Conservation (phyloP, 2,113 vertebrate genomes). For the Rafetus swinhoei region DNA sequence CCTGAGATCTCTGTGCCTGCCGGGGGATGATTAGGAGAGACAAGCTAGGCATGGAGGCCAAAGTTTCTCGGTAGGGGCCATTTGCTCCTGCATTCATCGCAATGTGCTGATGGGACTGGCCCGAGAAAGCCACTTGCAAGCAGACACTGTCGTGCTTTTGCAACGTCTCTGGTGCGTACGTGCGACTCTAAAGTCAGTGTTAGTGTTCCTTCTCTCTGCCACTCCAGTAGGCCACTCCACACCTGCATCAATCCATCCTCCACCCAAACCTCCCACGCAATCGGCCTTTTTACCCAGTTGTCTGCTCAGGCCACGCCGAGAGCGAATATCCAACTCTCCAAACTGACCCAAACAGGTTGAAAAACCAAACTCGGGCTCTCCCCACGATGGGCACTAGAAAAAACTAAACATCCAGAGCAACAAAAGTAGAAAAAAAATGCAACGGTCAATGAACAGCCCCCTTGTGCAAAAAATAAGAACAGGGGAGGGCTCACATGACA, state of each 20-base stretch:
- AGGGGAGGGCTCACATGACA: background rate
- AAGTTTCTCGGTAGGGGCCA: background rate
- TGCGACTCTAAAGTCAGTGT: too few species aligned
- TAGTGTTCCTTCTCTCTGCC: background rate
- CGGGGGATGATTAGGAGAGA: background rate
- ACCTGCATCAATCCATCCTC: background rate
- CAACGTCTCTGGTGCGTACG: too few species aligned
- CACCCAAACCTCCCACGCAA: too few species aligned
- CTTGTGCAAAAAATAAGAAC: background rate
- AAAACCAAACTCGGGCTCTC: too few species aligned
- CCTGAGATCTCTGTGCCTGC: background rate
- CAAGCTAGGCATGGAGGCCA: background rate
- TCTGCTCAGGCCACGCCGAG: background rate
- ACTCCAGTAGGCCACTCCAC: background rate
- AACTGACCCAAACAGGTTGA: too few species aligned
- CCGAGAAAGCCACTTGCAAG: too few species aligned
- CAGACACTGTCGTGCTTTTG: too few species aligned
- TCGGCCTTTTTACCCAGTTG: background rate
- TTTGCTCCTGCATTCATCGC: background rate
- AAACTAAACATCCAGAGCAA: background rate
- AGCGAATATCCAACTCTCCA: background rate
- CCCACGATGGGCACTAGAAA: too few species aligned
- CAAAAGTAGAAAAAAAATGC: background rate
- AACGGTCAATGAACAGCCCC: background rate
- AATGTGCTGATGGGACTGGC: background rate